Percentiles rank a stretch among this genome's conserved stretches.
These are phyloP conservation scores for rat (Rattus norvegicus) DNA, from an alignment of 2,113 vertebrate species.

Conservation along the genomic window GRCr8 NC_086023.1:143599001-143599500, in stretches of 20 bases:
- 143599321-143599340: background rate
- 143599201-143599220: background rate
- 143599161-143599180: background rate
- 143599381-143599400: background rate
- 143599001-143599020: no score
- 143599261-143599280: background rate
- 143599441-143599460: no score
- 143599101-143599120: background rate
- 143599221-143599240: background rate
- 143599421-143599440: no score
- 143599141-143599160: background rate
- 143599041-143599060: background rate
- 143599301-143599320: background rate
- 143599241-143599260: background rate
- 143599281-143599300: background rate
- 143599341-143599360: background rate
- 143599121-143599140: background rate
- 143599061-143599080: background rate
- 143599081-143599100: background rate
- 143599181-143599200: background rate
- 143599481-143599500: no score
- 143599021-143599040: background rate
- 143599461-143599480: no score
- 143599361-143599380: no score
- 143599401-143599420: background rate